Evolutionary conservation across 1,140 invertebrate species (phyloP).

Genomic region (Zaprionus ornatus): DNA sequence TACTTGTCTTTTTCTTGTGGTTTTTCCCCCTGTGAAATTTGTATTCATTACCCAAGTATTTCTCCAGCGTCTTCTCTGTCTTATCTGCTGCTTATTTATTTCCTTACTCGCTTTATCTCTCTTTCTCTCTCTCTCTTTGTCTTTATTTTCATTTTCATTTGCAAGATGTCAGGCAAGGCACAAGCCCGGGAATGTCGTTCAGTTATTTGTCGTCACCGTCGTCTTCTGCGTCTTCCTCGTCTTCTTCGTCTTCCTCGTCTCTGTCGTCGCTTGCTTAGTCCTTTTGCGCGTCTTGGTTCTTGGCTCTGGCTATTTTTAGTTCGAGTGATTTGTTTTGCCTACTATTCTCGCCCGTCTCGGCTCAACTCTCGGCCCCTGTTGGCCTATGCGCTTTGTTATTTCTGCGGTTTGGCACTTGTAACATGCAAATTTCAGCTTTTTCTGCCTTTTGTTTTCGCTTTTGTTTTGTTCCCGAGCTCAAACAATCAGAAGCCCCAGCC

Average conservation of each 20-base stretch:
- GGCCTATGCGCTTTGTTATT: constrained; percentile 48
- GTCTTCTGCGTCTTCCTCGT: not conserved
- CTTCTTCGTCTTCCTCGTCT: constrained; percentile 16
- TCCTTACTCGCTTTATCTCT: not conserved
- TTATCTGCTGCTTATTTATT: constrained; percentile 70
- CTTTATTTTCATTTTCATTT: constrained; percentile 74
- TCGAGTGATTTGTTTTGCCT: constrained; percentile 74
- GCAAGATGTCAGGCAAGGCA: constrained; percentile 56
- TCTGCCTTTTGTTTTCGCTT: not conserved
- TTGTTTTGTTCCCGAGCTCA: constrained; percentile 24
- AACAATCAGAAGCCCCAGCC: constrained; percentile 29
- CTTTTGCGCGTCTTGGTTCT: constrained; percentile 20
- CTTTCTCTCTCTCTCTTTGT: constrained; percentile 19
- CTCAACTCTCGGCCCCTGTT: constrained; percentile 11
- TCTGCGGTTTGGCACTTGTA: constrained; percentile 72
- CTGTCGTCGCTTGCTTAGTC: constrained; percentile 7
- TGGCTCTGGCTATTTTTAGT: constrained; percentile 74
- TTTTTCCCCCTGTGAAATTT: constrained; percentile 38
- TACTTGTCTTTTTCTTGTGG: constrained; percentile 14
- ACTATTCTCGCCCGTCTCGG: constrained; percentile 25
- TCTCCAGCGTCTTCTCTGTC: constrained; percentile 22
- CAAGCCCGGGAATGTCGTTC: constrained; percentile 20
- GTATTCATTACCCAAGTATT: constrained; percentile 64
- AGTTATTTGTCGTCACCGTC: constrained; percentile 35
- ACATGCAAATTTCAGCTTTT: constrained; percentile 48